These are phyloP conservation scores for Ciconia stormi DNA, from an alignment of 2,113 vertebrate species.

Conservation along the genomic window DNA sequence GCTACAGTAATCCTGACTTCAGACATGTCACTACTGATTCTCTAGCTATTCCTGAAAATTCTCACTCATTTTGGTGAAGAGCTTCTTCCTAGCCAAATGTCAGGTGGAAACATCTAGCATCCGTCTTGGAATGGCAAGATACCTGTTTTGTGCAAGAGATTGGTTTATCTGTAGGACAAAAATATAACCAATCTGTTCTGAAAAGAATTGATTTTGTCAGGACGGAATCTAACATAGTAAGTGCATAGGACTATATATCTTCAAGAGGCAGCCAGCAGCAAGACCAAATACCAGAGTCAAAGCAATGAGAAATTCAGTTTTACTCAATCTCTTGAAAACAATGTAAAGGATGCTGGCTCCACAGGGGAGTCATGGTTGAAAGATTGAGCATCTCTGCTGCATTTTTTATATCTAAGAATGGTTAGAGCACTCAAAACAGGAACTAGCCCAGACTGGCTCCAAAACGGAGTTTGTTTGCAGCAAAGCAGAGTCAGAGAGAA, in stretches of 20 bases:
- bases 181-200: not conserved
- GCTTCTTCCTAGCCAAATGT: not conserved
- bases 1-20: not conserved
- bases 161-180: not conserved
- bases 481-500: not conserved
- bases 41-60: not conserved
- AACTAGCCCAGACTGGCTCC: not conserved
- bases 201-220: not conserved
- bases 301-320: not conserved
- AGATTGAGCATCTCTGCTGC: not conserved
- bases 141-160: not conserved
- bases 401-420: not conserved
- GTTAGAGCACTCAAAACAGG: not conserved
- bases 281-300: not conserved
- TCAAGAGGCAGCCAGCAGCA: not conserved
- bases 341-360: not conserved
- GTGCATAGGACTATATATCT: not conserved
- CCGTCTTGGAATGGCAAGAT: not conserved
- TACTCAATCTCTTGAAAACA: not conserved
- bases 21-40: not conserved
- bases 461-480: not conserved
- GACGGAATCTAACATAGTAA: not conserved
- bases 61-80: not conserved
- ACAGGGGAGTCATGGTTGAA: not conserved
- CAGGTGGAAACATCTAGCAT: not conserved